phyloP scores from a whole-genome alignment of 2,888 invertebrate genomes.

The Bembecia ichneumoniformis region DNA sequence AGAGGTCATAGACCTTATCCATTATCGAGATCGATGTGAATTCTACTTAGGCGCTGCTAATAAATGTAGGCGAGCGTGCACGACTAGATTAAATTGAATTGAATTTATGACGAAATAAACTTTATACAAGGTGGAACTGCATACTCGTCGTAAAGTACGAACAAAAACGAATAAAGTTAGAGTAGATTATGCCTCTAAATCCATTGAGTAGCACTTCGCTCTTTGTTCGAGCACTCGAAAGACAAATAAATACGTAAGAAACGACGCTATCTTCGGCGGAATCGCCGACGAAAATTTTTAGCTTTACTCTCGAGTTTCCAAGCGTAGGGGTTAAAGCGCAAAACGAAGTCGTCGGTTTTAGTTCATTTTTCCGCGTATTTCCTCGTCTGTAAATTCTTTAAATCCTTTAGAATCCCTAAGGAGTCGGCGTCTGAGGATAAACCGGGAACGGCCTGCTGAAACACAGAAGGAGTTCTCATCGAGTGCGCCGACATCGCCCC shows the following conservation, averaged over 20 bases:
- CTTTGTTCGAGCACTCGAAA: constrained; percentile 25
- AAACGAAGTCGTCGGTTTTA: constrained; percentile 23
- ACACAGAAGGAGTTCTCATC: constrained; percentile 36
- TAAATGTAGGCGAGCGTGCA: constrained; percentile 1
- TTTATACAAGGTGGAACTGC: neutral
- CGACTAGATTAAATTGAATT: neutral
- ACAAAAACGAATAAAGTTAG: constrained; percentile 6
- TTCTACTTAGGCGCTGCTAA: constrained; percentile 1
- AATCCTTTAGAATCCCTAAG: constrained; percentile 49
- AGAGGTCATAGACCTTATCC: constrained; percentile 65
- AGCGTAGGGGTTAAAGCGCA: constrained; percentile 15
- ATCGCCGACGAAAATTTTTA: constrained; percentile 32
- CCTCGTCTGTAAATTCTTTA: constrained; percentile 26
- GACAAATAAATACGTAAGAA: constrained; percentile 36
- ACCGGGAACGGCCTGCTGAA: constrained; percentile 48
- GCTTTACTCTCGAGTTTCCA: constrained; percentile 22
- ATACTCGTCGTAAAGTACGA: neutral
- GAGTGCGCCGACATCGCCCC: constrained; percentile 34
- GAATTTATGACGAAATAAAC: neutral
- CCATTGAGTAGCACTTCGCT: constrained; percentile 14
- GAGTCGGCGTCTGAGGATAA: constrained; percentile 33
- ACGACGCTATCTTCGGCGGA: constrained; percentile 24
- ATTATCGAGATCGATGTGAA: constrained; percentile 29
- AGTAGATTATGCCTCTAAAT: constrained; percentile 12
- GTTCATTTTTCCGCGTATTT: constrained; percentile 30